Evolutionary conservation across 1,140 invertebrate genomes (phyloP), one percentile per base, ranked within the genome.

Genomic region (Drosophila baimaii): DNA sequence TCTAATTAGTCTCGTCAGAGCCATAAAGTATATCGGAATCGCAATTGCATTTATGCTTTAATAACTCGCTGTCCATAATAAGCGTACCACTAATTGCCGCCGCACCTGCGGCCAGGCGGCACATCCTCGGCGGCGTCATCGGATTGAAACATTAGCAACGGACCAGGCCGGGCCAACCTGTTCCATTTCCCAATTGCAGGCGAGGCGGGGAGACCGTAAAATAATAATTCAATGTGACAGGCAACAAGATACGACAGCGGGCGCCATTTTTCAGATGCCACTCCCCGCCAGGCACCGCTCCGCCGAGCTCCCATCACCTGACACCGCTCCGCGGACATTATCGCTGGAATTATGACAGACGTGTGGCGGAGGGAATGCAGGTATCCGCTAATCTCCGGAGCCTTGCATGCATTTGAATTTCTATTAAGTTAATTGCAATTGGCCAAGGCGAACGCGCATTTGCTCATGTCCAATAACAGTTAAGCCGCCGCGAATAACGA

Each of bases 171-270:
- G 31, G 63, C 57, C 52, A 86, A 88, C 83, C 84, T 77, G 83
- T 89, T 88, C 62, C 52, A 56, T 62, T 83, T 69, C 44, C 64
- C 69, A 54, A 58, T 68, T 55, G 63, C 35, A 4, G 33, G 44
- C 7, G 25, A 6, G 23, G 31, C 19, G 51, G 64, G 23, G 37
- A 62, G 72, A 77, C 72, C 72, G 86, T 88, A 88, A 88, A 88
- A 88, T 89, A 89, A 89, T 88, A 88, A 88, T 89, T 83, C 83
- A 88, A 88, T 89, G 83, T 88, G 83, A 88, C 83, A 83, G 59
- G 59, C 68, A 73, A 88, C 83, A 88, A 88, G 83, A 88, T 88
- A 88, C 68, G 76, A 74, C 47, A 69, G 61, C 79, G 76, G 79
- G 77, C 84, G 79, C 82, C 79, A 86, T 86, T 86, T 86, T 89